Base-by-base conservation (phyloP, 1,140 invertebrate species). In the Panulirus ornatus region DNA sequence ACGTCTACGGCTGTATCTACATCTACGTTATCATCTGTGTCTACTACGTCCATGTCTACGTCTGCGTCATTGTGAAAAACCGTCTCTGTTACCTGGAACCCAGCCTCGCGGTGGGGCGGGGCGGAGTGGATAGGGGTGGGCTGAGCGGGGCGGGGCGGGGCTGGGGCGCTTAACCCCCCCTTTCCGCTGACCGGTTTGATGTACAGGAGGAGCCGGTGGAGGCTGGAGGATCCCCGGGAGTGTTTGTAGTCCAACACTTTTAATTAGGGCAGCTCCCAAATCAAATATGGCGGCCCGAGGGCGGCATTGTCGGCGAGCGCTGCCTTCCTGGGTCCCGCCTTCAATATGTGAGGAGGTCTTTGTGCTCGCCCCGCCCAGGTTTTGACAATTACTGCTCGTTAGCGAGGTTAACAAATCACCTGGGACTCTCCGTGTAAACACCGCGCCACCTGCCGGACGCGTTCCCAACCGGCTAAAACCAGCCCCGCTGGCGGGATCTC, bases 371-470 rank as follows among this genome's bases (percentile, higher is more conserved):
- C 73, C 40, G 73, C 84, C 76, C 73, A 91, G 83, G 90, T 91
- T 91, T 91, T 91, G 90, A 91, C 90, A 91, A 91, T 91, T 91
- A 91, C 90, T 22, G 83, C 90, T 91, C 90, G 90, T 91, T 91
- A 91, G 83, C 90, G 83, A 91, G 90, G 86, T 91, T 91, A 91
- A 91, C 90, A 91, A 91, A 91, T 91, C 90, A 91, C 84, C 76
- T 70, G 90, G 90, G 90, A 91, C 71, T 16, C 14, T 9, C 36
- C 40, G 36, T n/a, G 78, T 82, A 81, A 88, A 88, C 87, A 88
- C 27, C n/a, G 54, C 87, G 44, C 78, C 54, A 47, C 78, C 78
- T 71, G 58, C 78, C 58, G 22, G 58, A 66, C 51, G n/a, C n/a
- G 8, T 9, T 27, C 40, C 44, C 58, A 47, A 58, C 38, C 34